Evolutionary conservation across 2,113 vertebrate genomes (phyloP), one percentile per base, ranked within the genome.

Genomic region (Talpa occidentalis): DNA sequence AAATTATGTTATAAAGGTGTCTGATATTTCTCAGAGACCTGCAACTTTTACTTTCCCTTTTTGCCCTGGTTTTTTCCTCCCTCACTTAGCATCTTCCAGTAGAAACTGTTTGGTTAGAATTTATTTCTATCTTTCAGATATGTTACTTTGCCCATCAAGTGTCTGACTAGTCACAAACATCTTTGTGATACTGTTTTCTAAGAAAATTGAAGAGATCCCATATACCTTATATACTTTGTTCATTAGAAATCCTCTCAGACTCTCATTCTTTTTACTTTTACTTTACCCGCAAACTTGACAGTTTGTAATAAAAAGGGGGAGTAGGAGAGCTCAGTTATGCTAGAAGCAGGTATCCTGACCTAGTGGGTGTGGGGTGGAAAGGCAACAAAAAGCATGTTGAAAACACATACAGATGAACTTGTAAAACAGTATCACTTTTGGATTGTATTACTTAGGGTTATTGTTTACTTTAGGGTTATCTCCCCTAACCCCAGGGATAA

Each of bases 21-120:
- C 83, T 86, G 47, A 30, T 77, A 80, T 56, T 88, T 82, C 44
- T 94, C 44, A 88, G 60, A 93, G 59, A 40, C 64, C 56, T 64
- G 90, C 79, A 93, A 72, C 90, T 96, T 96, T 97, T 95, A 77
- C 89, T 94, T 95, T 97, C 78, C 64, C 22, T 93, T 95, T 95
- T 96, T 96, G 94, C 17, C 28, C 24, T 69, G 11, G 37, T 70
- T 22, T 49, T 26, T 70, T 17, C 4, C 4, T 62, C 49, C 59
- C 62, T n/a, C 44, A 60, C 37, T 87, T 82, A 69, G 16, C 91
- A 15, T 42, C 35, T 96, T 62, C 70, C 5, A 73, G n/a, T 90
- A 54, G 78, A 81, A 95, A 77, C 66, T 87, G 12, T 94, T 85
- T 79, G 66, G 22, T 77, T 96, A 64, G 54, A 84, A 87, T 88